Evolutionary conservation across 2,113 vertebrate species (phyloP), one percentile per base, ranked within the genome.

Genomic region (Pangasianodon hypophthalmus): DNA sequence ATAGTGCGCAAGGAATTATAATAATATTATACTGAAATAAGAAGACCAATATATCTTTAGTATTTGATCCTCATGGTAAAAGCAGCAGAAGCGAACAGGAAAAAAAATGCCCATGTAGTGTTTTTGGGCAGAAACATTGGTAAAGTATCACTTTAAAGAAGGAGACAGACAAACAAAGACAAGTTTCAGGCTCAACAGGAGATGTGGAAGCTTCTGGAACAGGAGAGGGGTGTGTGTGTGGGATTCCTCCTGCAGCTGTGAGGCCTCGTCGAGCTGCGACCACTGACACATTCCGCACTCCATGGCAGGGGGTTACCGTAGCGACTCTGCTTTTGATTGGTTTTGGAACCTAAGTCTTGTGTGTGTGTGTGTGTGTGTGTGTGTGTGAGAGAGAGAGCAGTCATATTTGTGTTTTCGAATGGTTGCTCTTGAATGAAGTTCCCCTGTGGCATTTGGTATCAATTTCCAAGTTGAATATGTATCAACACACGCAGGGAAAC

Each of bases 381-480:
- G 37, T 73, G 32, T 37, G 84, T 85, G 88, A 16, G 44, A 48
- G 29, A 32, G 87, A 32, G 21, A 29, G 13, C 1, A n/a, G 46
- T 73, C 4, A 52, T 87, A 80, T 91, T 73, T 90, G 37, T 88
- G 67, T 87, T 85, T 90, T 77, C 75, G 11, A 87, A 81, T 81
- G 32, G 84, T 88, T 91, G 75, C 86, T 90, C 80, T 73, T 84
- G 81, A 84, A 88, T 85, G 19, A 79, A 84, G 52, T 90, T 84
- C 86, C 88, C 86, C 26, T 56, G 69, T 81, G 75, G 56, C 69
- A 79, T 88, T 90, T 86, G 88, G 91, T 90, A 91, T 89, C 86
- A 32, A 64, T 91, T 92, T 89, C 82, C 75, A 91, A 62, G 52
- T 87, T 91, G 50, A 90, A 90, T 91, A 90, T 87, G 84, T 85